A percentile compares a stretch with the other conserved stretches of the same genome.
These are phyloP conservation scores for Emydura subglobosa DNA, from an alignment of 2,113 vertebrate genomes.

Conservation along the genomic window DNA sequence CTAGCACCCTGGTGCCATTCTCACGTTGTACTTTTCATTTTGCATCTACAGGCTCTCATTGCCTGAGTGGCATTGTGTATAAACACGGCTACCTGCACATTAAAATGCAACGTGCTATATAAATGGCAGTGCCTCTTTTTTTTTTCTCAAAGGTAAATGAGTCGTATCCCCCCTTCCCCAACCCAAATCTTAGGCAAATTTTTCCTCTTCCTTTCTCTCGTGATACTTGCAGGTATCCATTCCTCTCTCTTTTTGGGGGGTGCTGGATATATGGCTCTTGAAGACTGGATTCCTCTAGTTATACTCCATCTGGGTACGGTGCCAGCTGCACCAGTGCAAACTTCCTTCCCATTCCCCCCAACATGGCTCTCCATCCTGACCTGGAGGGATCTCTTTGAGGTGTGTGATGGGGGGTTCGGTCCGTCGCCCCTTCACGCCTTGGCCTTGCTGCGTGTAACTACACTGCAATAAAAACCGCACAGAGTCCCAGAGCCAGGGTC, in stretches of 20 bases:
- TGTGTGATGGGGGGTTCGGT: accelerated
- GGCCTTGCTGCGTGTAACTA: background rate
- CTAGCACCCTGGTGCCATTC: background rate
- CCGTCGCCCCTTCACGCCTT: accelerated
- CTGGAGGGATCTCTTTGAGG: accelerated
- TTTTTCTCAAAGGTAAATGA: accelerated
- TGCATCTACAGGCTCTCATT: no score
- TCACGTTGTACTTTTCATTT: no score
- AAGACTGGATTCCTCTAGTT: accelerated
- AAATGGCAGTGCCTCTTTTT: accelerated
- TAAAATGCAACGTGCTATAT: background rate
- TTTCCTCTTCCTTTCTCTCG: background rate
- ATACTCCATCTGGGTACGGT: background rate
- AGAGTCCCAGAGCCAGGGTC: no score
- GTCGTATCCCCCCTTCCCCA: background rate
- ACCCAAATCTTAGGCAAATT: background rate
- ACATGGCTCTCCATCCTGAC: background rate
- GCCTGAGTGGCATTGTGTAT: background rate
- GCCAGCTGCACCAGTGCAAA: background rate
- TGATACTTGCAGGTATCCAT: background rate
- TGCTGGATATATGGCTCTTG: slow-evolving; percentile 10
- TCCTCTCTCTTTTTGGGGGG: slow-evolving; percentile 21
- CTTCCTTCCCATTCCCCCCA: background rate
- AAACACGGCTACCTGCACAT: background rate
- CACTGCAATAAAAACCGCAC: no score